Evolutionary conservation across 2,113 vertebrate genomes (phyloP), one percentile per base, ranked within the genome.

Genomic region (Stigmatopora argus): DNA sequence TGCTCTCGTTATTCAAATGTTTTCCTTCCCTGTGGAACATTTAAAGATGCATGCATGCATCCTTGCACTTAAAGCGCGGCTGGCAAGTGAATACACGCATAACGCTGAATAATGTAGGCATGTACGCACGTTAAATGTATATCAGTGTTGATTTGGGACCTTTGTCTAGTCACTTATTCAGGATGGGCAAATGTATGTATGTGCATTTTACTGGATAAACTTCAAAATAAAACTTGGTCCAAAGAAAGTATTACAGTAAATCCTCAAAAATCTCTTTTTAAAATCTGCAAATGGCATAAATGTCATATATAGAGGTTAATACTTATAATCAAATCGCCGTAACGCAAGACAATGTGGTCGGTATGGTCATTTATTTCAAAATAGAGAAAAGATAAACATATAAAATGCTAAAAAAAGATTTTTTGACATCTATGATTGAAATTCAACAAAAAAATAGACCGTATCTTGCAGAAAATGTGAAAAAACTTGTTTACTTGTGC

Each of bases 41-140:
- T 80, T 70, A 38, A 65, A 81, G 66, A 72, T 68, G 62, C 66
- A 65, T 31, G 53, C 48, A 21, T 66, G 57, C 74, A 63, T 65
- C 77, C 63, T 23, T 59, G 47, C 55, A 78, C 51, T 71, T 67
- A 52, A 68, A 80, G 73, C 46, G 62, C 69, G 35, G 67, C 68
- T 21, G 44, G 56, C 34, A 23, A n/a, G 34, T 57, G 38, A 11
- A 57, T 51, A 71, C 77, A 78, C 26, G 66, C 74, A 67, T 79
- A 78, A 61, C 64, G 59, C 69, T 81, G 75, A 83, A 78, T 71
- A 74, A 82, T 67, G 59, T 11, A 79, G 66, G 26, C 3, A 31
- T 45, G 21, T 60, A 58, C 58, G 60, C 23, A 67, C 31, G 55
- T 71, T 74, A 53, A 65, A 59, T 57, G 58, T 44, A 53, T 61